Conservation (phyloP, 2,797 vertebrate genomes). For the Danio kyathit region DNA sequence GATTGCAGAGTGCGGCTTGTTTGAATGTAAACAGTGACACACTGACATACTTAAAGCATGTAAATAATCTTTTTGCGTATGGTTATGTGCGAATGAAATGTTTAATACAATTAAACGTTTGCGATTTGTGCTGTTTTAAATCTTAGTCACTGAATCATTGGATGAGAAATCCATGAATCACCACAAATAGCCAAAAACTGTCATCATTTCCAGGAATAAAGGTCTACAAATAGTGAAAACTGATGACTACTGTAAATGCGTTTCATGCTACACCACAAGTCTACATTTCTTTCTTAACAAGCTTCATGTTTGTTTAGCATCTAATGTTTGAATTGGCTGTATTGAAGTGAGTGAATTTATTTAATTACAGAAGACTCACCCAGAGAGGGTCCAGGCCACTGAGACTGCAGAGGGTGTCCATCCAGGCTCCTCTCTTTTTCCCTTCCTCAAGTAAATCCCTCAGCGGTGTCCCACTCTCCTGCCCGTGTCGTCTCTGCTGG, state of each 20-base stretch:
- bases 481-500: background rate
- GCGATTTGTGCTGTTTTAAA: background rate
- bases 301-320: background rate
- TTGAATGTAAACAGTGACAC: background rate
- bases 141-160: slow-evolving; percentile 39
- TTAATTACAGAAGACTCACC: slow-evolving; percentile 71
- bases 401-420: slow-evolving; percentile 72
- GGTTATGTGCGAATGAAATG: background rate
- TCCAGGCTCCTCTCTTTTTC: slow-evolving; percentile 59
- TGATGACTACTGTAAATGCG: no score
- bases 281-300: background rate
- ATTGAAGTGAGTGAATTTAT: background rate
- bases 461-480: background rate
- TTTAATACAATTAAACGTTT: background rate
- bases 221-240: background rate
- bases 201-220: slow-evolving; percentile 15
- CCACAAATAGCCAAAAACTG: background rate
- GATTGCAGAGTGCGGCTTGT: background rate
- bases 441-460: slow-evolving; percentile 4
- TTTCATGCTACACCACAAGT: background rate
- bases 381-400: slow-evolving; percentile 76
- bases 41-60: background rate
- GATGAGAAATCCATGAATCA: slow-evolving; percentile 36
- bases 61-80: background rate
- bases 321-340: background rate